Base-by-base conservation (phyloP, 1,140 invertebrate genomes). In the Drosophila ogumai region DNA sequence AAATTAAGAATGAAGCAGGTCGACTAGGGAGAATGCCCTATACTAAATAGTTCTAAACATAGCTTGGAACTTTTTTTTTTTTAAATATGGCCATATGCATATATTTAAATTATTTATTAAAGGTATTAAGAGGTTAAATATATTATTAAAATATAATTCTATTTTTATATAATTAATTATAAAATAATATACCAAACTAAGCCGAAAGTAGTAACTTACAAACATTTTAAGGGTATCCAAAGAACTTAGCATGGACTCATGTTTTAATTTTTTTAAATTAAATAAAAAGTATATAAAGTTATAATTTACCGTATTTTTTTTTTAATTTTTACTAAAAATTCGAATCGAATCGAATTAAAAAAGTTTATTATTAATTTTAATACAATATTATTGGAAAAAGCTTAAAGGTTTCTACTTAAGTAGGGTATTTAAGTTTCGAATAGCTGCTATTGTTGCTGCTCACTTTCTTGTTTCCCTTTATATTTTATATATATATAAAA, bases 391-490 rank as follows among this genome's bases (percentile, higher is more conserved):
- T 19, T 25, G 4, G 3, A 15, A 22, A 25, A 34, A 54, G 17
- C 32, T 36, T 15, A 13, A 9, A 22, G 2, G 12, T 2, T 34
- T 34, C 12, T 34, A 7, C 10, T 22, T 32, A 12, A 46, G 28
- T 25, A 84, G 84, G 38, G 84, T 74, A 87, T 88, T 67, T 8
- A n/a, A n/a, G 3, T 1, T 44, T 76, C 58, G 60, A 65, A 54
- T 57, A 66, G 49, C 36, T 50, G 12, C 7, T 19, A 38, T 34
- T 34, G 15, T 50, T 22, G 31, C 67, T 87, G 69, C 49, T 81
- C 43, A 74, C 87, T 87, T 87, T 74, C 68, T 75, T 69, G 63
- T 75, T 88, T 82, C 76, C 69, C 75, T 76, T 72, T 75, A 79
- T 87, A 82, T 87, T 86, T 86, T 82, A 69, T 82, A 66, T 65